Percentiles rank a stretch among this genome's conserved stretches.
Evolutionary conservation across 1,140 invertebrate species (phyloP).

Genomic region (Diorhabda elongata): DNA sequence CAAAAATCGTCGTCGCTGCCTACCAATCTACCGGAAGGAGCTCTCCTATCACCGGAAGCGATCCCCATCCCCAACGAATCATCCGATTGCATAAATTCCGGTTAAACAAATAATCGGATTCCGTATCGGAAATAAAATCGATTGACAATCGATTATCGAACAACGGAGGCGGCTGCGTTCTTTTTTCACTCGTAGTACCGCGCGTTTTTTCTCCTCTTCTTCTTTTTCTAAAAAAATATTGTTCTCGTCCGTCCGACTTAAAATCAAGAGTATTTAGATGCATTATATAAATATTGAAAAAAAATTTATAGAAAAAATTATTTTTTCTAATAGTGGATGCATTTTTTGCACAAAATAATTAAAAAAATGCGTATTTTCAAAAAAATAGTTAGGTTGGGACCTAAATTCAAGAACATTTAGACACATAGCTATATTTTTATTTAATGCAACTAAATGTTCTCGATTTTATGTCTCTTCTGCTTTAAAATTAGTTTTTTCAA

Average conservation of each 20-base stretch:
- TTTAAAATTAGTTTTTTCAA: too few relatives aligned
- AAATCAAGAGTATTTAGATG: too few relatives aligned
- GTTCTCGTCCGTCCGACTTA: conserved; percentile 12
- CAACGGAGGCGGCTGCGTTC: conserved; percentile 25
- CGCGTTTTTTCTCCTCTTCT: conserved; percentile 33
- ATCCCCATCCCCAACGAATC: conserved; percentile 44
- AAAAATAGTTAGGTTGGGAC: too few relatives aligned
- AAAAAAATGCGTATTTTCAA: too few relatives aligned
- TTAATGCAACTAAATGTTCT: too few relatives aligned
- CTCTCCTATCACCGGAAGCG: conserved; percentile 34
- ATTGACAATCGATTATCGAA: conserved; percentile 37
- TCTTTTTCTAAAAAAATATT: conserved; percentile 32
- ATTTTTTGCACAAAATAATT: too few relatives aligned
- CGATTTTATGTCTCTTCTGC: too few relatives aligned
- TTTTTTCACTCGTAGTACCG: conserved; percentile 39
- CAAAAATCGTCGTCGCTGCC: conserved; percentile 45
- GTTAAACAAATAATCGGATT: conserved; percentile 43
- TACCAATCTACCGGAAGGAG: conserved; percentile 30
- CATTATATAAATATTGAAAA: too few relatives aligned
- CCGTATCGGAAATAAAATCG: conserved; percentile 41
- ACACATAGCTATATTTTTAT: too few relatives aligned
- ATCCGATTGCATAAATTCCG: conserved; percentile 44
- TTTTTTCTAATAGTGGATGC: too few relatives aligned
- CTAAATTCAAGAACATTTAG: too few relatives aligned
- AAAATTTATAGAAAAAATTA: too few relatives aligned